These are phyloP conservation scores for Agriotes lineatus DNA, from an alignment of 2,888 invertebrate species.

Conservation along the genomic window DNA sequence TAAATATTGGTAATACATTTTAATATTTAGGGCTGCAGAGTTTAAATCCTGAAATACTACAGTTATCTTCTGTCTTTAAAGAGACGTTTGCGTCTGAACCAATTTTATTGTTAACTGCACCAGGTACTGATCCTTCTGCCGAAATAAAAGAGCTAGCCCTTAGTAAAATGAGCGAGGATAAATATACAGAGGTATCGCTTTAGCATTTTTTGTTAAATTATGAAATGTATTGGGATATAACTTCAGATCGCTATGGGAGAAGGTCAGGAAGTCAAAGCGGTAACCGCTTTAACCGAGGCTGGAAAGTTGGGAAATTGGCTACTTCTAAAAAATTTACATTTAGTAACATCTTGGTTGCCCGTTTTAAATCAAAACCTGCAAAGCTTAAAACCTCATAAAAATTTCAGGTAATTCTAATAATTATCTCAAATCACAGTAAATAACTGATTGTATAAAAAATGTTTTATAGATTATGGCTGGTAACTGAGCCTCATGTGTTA, in stretches of 20 bases:
- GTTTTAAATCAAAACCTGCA: slow-evolving; percentile 77
- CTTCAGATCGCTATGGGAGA: slow-evolving; percentile 82
- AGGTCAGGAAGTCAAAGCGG: slow-evolving; percentile 78
- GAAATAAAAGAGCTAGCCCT: slow-evolving; percentile 80
- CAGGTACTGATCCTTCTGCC: slow-evolving; percentile 91
- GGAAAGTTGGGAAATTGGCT: slow-evolving; percentile 79
- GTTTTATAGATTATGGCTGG: slow-evolving; percentile 80
- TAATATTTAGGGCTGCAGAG: slow-evolving; percentile 51
- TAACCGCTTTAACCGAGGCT: slow-evolving; percentile 71
- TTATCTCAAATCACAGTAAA: not conserved
- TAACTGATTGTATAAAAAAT: not conserved
- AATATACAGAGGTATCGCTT: slow-evolving; percentile 75
- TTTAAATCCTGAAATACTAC: slow-evolving; percentile 60
- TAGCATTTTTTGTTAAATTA: too few species aligned
- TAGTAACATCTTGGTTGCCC: slow-evolving; percentile 79
- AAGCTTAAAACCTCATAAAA: slow-evolving; percentile 64
- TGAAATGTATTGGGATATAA: too few species aligned
- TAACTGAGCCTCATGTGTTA: slow-evolving; percentile 83
- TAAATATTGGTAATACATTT: too few species aligned
- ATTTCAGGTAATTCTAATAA: slow-evolving; percentile 66
- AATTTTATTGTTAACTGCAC: slow-evolving; percentile 85
- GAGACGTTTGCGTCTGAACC: slow-evolving; percentile 76
- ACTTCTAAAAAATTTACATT: slow-evolving; percentile 84
- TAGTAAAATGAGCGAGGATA: slow-evolving; percentile 64
- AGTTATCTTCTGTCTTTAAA: slow-evolving; percentile 67